Conservation (phyloP, 2,888 invertebrate genomes). For the Oligia strigilis region DNA sequence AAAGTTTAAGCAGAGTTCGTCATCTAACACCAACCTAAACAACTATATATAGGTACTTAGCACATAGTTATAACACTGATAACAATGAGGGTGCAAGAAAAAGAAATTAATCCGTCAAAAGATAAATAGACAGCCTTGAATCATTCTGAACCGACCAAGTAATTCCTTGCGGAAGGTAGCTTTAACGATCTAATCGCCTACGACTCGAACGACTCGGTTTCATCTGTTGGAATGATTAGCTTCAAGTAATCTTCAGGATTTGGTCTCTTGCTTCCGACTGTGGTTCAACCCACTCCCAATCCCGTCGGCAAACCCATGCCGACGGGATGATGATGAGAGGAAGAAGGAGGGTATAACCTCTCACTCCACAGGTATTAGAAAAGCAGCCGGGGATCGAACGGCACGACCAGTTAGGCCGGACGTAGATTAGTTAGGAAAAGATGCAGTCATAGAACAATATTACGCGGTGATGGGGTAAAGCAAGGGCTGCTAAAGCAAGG, state of each 20-base stretch:
- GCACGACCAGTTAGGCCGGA: background rate
- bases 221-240: background rate
- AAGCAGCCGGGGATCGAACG: background rate
- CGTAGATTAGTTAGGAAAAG: background rate
- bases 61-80: background rate
- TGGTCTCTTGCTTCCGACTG: background rate
- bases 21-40: background rate
- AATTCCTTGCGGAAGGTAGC: background rate
- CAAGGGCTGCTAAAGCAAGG: background rate
- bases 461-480: background rate
- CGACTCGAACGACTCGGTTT: background rate
- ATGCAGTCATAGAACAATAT: background rate
- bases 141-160: background rate
- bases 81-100: background rate
- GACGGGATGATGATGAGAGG: background rate
- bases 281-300: background rate
- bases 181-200: background rate
- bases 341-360: background rate
- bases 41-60: background rate
- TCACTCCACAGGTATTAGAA: background rate
- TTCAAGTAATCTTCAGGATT: background rate
- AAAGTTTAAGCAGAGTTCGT: background rate
- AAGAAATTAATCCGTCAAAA: conserved; percentile 13
- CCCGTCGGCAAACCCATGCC: background rate
- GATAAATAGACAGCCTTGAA: background rate